Conservation (phyloP, 2,888 invertebrate species). For the Eudemis profundana region DNA sequence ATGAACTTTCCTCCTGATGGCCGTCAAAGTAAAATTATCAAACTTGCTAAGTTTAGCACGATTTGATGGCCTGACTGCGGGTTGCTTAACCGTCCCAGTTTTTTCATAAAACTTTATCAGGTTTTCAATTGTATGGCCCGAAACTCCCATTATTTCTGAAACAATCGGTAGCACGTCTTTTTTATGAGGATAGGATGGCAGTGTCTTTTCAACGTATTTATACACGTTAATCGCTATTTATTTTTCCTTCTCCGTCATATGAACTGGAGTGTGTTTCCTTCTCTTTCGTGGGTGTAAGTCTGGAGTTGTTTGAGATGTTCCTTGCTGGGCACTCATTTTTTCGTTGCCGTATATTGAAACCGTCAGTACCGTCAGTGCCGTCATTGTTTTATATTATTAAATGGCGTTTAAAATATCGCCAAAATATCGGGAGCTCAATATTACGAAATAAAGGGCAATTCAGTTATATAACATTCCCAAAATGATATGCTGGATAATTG, state of each 20-base stretch:
- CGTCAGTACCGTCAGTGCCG: no score
- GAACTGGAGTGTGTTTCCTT: neutral
- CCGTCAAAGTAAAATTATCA: neutral
- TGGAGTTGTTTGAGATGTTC: neutral
- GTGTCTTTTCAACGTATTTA: slow-evolving; percentile 13
- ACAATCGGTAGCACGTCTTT: neutral
- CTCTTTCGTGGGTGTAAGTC: neutral
- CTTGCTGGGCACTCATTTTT: slow-evolving; percentile 4
- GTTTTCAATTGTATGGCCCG: neutral
- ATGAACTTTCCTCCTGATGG: slow-evolving; percentile 7
- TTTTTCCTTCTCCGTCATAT: slow-evolving; percentile 17
- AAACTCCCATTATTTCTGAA: slow-evolving; percentile 7
- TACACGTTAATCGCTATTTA: slow-evolving; percentile 6
- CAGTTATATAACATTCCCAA: no score
- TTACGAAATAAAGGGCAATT: no score
- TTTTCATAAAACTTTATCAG: slow-evolving; percentile 1
- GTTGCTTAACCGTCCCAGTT: slow-evolving; percentile 2
- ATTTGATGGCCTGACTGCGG: neutral
- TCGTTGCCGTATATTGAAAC: no score
- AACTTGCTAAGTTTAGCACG: slow-evolving; percentile 7
- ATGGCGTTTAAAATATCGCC: no score
- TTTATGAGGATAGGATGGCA: slow-evolving; percentile 3
- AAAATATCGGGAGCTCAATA: no score
- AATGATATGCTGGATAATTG: no score
- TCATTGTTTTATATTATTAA: no score